These are phyloP conservation scores for Amorpha juglandis DNA, from an alignment of 2,888 invertebrate species.

Conservation along the genomic window DNA sequence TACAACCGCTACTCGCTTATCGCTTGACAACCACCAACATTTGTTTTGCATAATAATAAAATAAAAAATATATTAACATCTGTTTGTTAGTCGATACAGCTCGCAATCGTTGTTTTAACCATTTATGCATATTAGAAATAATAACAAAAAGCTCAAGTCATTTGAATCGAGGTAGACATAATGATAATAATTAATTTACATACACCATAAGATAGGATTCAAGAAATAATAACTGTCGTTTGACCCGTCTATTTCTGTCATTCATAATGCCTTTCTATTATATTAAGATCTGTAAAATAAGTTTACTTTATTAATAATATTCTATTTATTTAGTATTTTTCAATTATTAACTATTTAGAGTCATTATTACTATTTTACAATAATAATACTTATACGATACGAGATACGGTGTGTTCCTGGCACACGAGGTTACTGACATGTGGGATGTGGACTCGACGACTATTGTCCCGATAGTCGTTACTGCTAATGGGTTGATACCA, in stretches of 20 bases:
- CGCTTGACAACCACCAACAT: conserved; percentile 29
- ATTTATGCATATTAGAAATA: conserved; percentile 40
- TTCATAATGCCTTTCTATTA: background rate
- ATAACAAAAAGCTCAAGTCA: conserved; percentile 30
- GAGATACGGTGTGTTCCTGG: too few relatives aligned
- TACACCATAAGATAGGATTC: background rate
- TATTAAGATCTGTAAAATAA: background rate
- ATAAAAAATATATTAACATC: conserved; percentile 42
- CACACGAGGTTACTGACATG: too few relatives aligned
- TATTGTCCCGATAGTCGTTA: too few relatives aligned
- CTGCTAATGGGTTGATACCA: too few relatives aligned
- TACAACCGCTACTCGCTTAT: conserved; percentile 30
- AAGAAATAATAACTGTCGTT: conserved; percentile 20
- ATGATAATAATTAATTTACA: conserved; percentile 30
- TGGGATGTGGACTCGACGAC: too few relatives aligned
- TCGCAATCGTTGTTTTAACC: conserved; percentile 37
- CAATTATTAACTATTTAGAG: background rate
- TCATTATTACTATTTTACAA: too few relatives aligned
- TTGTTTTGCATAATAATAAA: conserved; percentile 43
- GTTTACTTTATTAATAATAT: too few relatives aligned
- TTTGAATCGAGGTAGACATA: conserved; percentile 34
- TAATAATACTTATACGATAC: too few relatives aligned
- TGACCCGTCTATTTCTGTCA: background rate
- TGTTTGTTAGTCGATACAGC: conserved; percentile 44
- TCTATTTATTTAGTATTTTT: too few relatives aligned